Evolutionary conservation across 30 jellyfish, hydroid and myxozoan genomes (phyloP).

Genomic region (Catostylus mosaicus): DNA sequence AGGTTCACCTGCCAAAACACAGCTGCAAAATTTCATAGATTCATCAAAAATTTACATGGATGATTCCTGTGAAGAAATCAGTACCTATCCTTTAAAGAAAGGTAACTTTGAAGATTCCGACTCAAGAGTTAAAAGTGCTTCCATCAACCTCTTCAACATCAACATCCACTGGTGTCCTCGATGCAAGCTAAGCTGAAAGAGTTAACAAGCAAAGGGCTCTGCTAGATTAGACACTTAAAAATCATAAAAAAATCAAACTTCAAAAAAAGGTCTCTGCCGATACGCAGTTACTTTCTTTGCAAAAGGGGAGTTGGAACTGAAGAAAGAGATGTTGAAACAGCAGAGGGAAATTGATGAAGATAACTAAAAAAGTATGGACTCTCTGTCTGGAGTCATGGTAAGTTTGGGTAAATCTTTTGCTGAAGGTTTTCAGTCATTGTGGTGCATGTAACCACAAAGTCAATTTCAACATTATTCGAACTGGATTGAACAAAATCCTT

Average conservation of each 20-base stretch:
- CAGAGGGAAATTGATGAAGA: no score
- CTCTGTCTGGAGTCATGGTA: no score
- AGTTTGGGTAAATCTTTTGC: no score
- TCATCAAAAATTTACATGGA: slow-evolving; percentile 4
- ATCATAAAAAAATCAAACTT: slow-evolving; percentile 13
- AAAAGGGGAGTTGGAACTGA: no score
- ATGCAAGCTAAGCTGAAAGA: slow-evolving; percentile 19
- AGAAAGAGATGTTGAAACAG: no score
- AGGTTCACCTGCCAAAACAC: slow-evolving; percentile 46
- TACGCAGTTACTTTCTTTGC: no score
- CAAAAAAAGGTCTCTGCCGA: no score
- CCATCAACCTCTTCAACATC: slow-evolving; percentile 15
- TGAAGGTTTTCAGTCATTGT: no score
- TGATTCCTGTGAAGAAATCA: background rate
- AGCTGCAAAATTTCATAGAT: slow-evolving; percentile 3
- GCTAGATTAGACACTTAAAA: slow-evolving; percentile 14
- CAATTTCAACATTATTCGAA: background rate
- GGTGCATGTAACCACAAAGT: no score
- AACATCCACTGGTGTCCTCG: slow-evolving; percentile 12
- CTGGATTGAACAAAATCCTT: background rate
- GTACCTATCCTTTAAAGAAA: background rate
- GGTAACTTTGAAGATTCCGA: slow-evolving; percentile 30
- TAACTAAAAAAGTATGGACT: no score
- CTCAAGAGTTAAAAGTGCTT: background rate
- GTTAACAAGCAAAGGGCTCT: slow-evolving; percentile 38